A percentile compares a stretch with the other conserved stretches of the same genome.
Evolutionary conservation across 2,797 vertebrate species (phyloP).

Genomic region (Scarus forsteni): DNA sequence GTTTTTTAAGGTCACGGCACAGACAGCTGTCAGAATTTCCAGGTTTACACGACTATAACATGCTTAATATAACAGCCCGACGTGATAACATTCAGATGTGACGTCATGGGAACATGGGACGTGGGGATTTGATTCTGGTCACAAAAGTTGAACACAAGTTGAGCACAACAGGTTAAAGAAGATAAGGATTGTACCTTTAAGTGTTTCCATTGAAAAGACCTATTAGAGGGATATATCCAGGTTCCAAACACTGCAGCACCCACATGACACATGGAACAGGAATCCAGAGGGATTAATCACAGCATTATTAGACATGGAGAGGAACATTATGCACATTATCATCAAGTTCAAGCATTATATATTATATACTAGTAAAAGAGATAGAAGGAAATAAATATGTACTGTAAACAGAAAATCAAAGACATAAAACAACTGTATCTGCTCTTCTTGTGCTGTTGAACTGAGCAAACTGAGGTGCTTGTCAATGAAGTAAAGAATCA

Average conservation of each 20-base stretch:
- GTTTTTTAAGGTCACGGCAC: too few relatives aligned
- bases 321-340: slow-evolving; percentile 33
- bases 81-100: too few relatives aligned
- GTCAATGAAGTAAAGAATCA: slow-evolving; percentile 79
- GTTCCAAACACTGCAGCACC: slow-evolving; percentile 84
- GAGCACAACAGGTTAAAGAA: slow-evolving; percentile 45
- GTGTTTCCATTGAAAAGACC: slow-evolving; percentile 80
- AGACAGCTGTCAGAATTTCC: too few relatives aligned
- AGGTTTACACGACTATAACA: too few relatives aligned
- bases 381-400: too few relatives aligned
- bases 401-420: too few relatives aligned
- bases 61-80: too few relatives aligned
- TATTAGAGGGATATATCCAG: slow-evolving; percentile 85
- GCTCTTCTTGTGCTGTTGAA: too few relatives aligned
- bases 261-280: slow-evolving; percentile 78
- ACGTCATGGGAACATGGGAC: too few relatives aligned
- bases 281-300: slow-evolving; percentile 75
- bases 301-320: slow-evolving; percentile 62
- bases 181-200: slow-evolving; percentile 81
- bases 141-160: slow-evolving; percentile 14
- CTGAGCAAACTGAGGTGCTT: slow-evolving; percentile 47
- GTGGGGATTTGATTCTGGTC: not conserved
- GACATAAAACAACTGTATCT: too few relatives aligned
- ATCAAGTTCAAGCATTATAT: slow-evolving; percentile 6
- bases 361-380: too few relatives aligned